phyloP scores from a whole-genome alignment of 2,888 invertebrate genomes.

The Andrena bucephala region DNA sequence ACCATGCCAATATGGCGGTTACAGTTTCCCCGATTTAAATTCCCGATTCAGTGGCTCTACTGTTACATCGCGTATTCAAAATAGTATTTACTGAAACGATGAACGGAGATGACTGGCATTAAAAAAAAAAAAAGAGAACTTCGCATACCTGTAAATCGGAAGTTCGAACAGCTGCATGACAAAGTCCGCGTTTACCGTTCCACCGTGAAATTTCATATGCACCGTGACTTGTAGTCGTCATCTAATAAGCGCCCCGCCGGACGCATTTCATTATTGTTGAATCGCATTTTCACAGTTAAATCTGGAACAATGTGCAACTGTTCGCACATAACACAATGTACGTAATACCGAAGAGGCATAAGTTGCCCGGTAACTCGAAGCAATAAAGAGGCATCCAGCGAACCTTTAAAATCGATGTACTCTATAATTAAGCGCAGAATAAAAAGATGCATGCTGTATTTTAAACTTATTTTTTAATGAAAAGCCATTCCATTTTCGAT shows the following conservation, averaged over 20 bases:
- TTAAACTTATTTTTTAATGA: too few relatives aligned
- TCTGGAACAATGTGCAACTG: neutral
- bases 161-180: slow-evolving; percentile 31
- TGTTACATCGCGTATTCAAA: too few relatives aligned
- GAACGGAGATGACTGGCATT: neutral
- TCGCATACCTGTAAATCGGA: slow-evolving; percentile 9
- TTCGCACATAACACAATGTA: neutral
- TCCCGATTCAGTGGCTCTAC: too few relatives aligned
- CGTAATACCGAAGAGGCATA: neutral
- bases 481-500: too few relatives aligned
- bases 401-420: too few relatives aligned
- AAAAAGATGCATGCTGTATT: too few relatives aligned
- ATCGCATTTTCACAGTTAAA: neutral
- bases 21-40: too few relatives aligned
- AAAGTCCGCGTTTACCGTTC: slow-evolving; percentile 10
- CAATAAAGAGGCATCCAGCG: too few relatives aligned
- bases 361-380: neutral
- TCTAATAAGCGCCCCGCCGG: slow-evolving; percentile 14
- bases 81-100: too few relatives aligned
- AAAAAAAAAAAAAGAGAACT: slow-evolving; percentile 15
- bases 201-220: slow-evolving; percentile 13
- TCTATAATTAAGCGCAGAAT: too few relatives aligned
- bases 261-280: slow-evolving; percentile 9
- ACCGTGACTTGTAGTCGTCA: slow-evolving; percentile 33
- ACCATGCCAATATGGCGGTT: too few relatives aligned